Evolutionary conservation across 2,888 invertebrate species (phyloP).

Genomic region (Philonicus albiceps): DNA sequence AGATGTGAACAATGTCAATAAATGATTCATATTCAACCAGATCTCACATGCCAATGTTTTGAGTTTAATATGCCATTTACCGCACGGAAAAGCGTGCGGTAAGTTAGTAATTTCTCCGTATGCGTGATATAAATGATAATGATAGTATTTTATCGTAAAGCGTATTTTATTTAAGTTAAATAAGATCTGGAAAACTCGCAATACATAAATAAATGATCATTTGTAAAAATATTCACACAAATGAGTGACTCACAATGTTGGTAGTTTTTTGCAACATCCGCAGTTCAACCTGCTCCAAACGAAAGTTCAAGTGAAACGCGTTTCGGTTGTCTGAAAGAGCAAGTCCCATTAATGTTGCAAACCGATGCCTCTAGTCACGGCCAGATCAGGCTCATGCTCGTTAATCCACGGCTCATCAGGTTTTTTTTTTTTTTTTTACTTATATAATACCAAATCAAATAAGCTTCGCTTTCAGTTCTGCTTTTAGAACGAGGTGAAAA

Average conservation of each 20-base stretch:
- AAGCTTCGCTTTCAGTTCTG: background rate
- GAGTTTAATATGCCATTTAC: too few relatives aligned
- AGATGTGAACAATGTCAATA: too few relatives aligned
- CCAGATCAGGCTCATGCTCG: background rate
- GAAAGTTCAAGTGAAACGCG: background rate
- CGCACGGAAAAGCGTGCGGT: too few relatives aligned
- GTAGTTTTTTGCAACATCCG: background rate
- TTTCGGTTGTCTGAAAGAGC: background rate
- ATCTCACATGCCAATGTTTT: too few relatives aligned
- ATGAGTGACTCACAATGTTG: background rate
- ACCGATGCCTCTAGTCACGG: background rate
- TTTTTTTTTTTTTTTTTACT: background rate
- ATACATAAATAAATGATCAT: background rate
- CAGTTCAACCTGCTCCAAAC: background rate
- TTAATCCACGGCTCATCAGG: background rate
- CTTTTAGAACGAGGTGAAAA: conserved; percentile 32
- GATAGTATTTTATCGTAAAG: too few relatives aligned
- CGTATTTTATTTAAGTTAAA: too few relatives aligned
- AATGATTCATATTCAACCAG: too few relatives aligned
- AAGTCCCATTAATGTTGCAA: background rate
- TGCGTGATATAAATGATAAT: too few relatives aligned
- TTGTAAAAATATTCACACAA: background rate
- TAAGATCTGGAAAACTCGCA: too few relatives aligned
- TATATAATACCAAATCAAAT: background rate
- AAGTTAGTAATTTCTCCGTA: too few relatives aligned